These are phyloP conservation scores for Hemibagrus wyckioides DNA, from an alignment of 2,113 vertebrate genomes.

Conservation along the genomic window DNA sequence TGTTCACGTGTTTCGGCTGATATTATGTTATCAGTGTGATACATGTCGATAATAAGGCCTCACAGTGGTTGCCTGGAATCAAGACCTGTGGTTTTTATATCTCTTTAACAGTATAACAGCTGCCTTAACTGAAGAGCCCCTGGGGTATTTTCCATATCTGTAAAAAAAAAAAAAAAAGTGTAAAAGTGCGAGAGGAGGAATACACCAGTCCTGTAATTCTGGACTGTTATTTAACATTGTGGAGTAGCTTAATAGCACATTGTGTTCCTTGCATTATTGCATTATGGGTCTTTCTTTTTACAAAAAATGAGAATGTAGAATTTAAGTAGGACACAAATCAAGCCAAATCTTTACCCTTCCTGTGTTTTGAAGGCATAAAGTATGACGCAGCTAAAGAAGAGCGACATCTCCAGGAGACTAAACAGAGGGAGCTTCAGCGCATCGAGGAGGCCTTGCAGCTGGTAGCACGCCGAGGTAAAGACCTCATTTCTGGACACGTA, in stretches of 20 bases:
- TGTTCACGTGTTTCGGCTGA: conserved; percentile 63
- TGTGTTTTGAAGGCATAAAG: conserved; percentile 78
- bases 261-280: background rate
- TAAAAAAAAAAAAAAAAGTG: no score
- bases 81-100: background rate
- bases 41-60: background rate
- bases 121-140: background rate
- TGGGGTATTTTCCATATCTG: background rate
- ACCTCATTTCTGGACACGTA: background rate
- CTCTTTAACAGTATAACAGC: background rate
- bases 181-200: background rate
- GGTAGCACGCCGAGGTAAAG: conserved; percentile 84
- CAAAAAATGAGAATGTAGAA: background rate
- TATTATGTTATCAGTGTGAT: conserved; percentile 63
- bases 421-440: conserved; percentile 88
- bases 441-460: conserved; percentile 91
- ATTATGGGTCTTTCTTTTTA: background rate
- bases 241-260: background rate
- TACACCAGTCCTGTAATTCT: background rate
- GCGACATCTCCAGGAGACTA: conserved; percentile 85
- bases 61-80: conserved; percentile 47
- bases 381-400: conserved; percentile 94
- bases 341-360: background rate
- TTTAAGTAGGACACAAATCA: no score
- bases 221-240: no score